Conservation (phyloP, 2,113 vertebrate genomes). For the Gulo gulo region DNA sequence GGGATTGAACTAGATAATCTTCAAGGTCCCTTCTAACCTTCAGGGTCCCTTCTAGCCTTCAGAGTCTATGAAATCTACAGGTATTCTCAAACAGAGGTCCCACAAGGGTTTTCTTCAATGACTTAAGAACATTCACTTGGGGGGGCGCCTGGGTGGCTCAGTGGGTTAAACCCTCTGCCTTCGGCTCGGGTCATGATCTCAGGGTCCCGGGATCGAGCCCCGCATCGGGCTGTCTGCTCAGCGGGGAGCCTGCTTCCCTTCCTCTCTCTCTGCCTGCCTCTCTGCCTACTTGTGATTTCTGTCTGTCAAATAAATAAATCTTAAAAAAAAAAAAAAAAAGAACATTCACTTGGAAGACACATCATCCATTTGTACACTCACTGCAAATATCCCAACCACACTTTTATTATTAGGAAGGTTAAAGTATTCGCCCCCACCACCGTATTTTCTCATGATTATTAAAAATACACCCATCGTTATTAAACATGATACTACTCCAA, state of each 20-base stretch:
- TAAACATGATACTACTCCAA: slow-evolving; percentile 7
- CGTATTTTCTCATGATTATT: slow-evolving; percentile 30
- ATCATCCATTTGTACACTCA: not conserved
- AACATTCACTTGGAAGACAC: not conserved
- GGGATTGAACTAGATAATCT: not conserved
- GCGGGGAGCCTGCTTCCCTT: too few relatives aligned
- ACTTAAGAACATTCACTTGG: not conserved
- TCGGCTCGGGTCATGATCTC: too few relatives aligned
- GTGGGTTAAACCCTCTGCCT: too few relatives aligned
- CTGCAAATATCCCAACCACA: not conserved
- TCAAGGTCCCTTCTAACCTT: not conserved
- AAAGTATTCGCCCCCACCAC: not conserved
- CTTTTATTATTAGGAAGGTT: not conserved
- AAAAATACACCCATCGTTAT: slow-evolving; percentile 24
- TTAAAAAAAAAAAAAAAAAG: too few relatives aligned
- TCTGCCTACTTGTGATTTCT: too few relatives aligned
- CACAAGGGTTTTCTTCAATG: not conserved
- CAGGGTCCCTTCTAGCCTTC: not conserved
- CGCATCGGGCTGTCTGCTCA: too few relatives aligned
- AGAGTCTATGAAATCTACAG: not conserved
- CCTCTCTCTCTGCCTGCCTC: too few relatives aligned
- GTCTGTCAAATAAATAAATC: too few relatives aligned
- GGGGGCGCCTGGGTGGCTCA: too few relatives aligned
- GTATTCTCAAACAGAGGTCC: not conserved
- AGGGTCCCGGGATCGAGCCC: too few relatives aligned